Base-by-base conservation (phyloP, 2,113 vertebrate genomes). In the Otus sunia region DNA sequence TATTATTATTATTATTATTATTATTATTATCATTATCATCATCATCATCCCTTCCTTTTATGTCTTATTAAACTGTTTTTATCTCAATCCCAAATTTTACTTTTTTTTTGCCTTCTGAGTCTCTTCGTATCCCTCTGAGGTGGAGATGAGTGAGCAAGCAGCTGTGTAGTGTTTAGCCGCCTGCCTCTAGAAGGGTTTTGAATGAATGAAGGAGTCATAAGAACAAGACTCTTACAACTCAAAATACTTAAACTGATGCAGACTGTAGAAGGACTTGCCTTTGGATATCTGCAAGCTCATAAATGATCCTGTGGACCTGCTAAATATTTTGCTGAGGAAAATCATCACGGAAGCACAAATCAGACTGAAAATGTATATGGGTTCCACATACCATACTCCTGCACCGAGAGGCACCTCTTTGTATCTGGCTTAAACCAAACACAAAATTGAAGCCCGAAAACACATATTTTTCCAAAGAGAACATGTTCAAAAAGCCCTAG, bases 341-440 rank as follows among this genome's bases (percentile, higher is more conserved):
- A 27, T 12, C 3, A 32, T 52, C 4, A 11, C 2, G 3, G 27
- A 87, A 66, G 3, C 10, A 49, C 8, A 66, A 39, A 21, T 3
- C 5, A 36, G 30, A 29, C 6, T 62, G 17, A 83, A 60, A 37
- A 10, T 36, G 4, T 22, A 3, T 27, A 17, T 16, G 4, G 11
- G 15, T 62, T 82, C n/a, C 68, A 18, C 1, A 1, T 6, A n/a
- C 3, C 1, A 1, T 41, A 18, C 10, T 11, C 14, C n/a, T 37
- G 10, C 30, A 20, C 4, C 1, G 16, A 45, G 16, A 68, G n/a
- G 8, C 5, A 26, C 2, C 3, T 63, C 14, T 59, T 45, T 3
- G 1, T 14, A 16, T 5, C 7, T 74, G 8, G 7, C 21, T 90
- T 90, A 32, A 64, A 14, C 5, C 36, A 73, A 27, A 39, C 26